phyloP scores from a whole-genome alignment of 2,113 vertebrate species.

The Fregetta grallaria region DNA sequence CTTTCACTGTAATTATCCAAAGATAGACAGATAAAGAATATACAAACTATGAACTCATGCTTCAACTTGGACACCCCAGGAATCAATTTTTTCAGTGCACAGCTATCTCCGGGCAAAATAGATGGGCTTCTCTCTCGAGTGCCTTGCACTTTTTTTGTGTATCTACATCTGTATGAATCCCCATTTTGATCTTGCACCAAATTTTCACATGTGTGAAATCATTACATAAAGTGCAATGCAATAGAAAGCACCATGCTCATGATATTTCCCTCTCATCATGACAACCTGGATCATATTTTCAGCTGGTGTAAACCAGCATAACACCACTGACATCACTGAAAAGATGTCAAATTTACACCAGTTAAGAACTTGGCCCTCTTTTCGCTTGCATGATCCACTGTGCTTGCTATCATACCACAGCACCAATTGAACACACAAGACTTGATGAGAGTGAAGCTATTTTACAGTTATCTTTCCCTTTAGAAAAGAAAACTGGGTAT shows the following conservation, averaged over 20 bases:
- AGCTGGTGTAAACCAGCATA: background rate
- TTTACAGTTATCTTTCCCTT: background rate
- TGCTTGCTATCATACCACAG: background rate
- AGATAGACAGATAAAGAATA: background rate
- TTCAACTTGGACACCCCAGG: background rate
- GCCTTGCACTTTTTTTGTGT: background rate
- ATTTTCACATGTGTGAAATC: background rate
- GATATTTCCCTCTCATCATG: background rate
- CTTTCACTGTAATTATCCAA: background rate
- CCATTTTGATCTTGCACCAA: background rate
- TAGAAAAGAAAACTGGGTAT: background rate
- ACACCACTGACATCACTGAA: background rate
- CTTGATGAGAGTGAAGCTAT: accelerated
- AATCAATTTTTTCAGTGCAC: background rate
- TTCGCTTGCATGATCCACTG: accelerated
- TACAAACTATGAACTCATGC: background rate
- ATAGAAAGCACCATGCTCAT: background rate
- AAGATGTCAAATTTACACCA: background rate
- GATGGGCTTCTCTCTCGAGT: background rate
- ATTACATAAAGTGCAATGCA: background rate
- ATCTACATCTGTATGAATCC: background rate
- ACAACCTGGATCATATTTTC: background rate
- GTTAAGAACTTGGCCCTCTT: background rate
- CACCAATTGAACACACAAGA: accelerated
- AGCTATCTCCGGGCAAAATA: background rate